A percentile compares a stretch with the other conserved stretches of the same genome.
These are phyloP conservation scores for Cybosia mesomella DNA, from an alignment of 2,888 invertebrate genomes.

Conservation along the genomic window DNA sequence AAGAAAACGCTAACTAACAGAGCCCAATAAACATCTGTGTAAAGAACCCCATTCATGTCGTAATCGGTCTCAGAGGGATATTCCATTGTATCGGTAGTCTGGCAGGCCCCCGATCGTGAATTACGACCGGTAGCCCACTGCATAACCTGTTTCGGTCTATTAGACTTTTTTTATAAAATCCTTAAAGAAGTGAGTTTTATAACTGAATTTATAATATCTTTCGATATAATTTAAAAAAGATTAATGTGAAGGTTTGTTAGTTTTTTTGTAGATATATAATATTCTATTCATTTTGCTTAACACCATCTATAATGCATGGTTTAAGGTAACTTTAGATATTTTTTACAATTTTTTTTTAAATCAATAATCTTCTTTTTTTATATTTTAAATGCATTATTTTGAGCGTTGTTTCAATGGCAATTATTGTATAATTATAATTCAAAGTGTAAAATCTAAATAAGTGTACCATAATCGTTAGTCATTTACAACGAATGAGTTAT, in stretches of 20 bases:
- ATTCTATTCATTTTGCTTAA: neutral
- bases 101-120: constrained; percentile 41
- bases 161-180: neutral
- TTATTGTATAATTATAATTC: too few relatives aligned
- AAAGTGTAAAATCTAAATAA: too few relatives aligned
- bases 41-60: constrained; percentile 41
- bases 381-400: too few relatives aligned
- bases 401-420: too few relatives aligned
- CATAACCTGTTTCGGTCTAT: constrained; percentile 5
- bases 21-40: constrained; percentile 34
- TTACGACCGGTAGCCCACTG: constrained; percentile 26
- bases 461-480: too few relatives aligned
- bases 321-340: neutral
- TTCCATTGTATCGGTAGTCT: constrained; percentile 48
- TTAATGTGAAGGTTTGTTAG: neutral
- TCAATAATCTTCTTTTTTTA: too few relatives aligned
- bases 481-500: too few relatives aligned
- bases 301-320: too few relatives aligned
- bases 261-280: neutral
- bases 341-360: neutral
- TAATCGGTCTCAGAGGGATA: constrained; percentile 47
- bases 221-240: constrained; percentile 1
- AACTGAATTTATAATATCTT: neutral
- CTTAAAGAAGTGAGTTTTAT: neutral
- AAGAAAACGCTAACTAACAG: constrained; percentile 19